Base-by-base conservation (phyloP, 2,113 vertebrate genomes). In the Poeciliopsis prolifica region DNA sequence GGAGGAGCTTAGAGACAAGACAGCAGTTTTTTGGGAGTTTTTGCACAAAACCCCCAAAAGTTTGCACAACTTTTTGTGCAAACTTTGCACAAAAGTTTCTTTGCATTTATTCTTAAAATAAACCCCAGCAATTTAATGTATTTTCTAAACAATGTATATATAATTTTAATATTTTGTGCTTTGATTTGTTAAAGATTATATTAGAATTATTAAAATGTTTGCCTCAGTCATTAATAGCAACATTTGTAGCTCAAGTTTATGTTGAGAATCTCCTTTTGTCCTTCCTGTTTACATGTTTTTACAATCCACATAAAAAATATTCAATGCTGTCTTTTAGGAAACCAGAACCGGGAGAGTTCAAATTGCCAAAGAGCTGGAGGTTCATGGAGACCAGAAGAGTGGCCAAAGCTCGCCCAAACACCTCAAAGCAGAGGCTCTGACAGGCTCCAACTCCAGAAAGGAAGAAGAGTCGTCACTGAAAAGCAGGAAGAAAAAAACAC, bases 351-450 rank as follows among this genome's bases (percentile, higher is more conserved):
- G 61, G 42, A 31, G 61, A 65, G 54, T 30, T 74, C 79, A 61
- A 75, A 62, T 61, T 69, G 44, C 65, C 5, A 84, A 88, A 84
- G 83, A 78, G 54, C 64, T 44, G 15, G 74, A 78, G 75, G 75
- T 61, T 37, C 70, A 70, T 63, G 61, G 33, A 40, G 61, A 79
- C 51, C 74, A 66, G 51, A 79, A 63, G 10, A 68, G 67, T 0
- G 81, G 64, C n/a, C 63, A 31, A 62, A 69, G 12, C 29, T 33
- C 70, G 54, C 61, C 14, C 10, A 81, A 83, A 61, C 79, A 78
- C 31, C 74, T 86, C 42, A 70, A 85, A 35, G 73, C 85, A 24
- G 85, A 88, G 54, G 69, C 79, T 42, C 78, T 82, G 68, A 81
- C 69, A 70, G 75, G 29, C 24, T 78, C 69, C 7, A 77, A 74